phyloP scores from a whole-genome alignment of 2,888 invertebrate species.

The Leptarthrus brevirostris region DNA sequence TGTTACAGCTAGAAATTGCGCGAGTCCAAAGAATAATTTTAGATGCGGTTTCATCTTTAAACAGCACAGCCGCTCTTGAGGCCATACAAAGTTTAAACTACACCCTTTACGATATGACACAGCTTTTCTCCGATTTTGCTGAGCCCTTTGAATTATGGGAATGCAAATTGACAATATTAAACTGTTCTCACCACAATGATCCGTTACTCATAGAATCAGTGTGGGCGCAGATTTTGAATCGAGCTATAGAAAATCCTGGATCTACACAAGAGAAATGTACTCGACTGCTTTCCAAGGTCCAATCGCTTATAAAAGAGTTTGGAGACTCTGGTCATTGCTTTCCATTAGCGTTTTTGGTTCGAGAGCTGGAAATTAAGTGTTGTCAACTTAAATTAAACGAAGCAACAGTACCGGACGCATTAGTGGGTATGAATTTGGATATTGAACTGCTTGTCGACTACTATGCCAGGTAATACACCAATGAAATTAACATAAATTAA shows the following conservation, averaged over 20 bases:
- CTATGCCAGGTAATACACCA: constrained; percentile 74
- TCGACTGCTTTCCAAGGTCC: constrained; percentile 81
- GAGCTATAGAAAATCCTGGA: constrained; percentile 63
- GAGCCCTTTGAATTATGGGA: constrained; percentile 91
- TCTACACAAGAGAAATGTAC: constrained; percentile 72
- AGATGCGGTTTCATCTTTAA: constrained; percentile 71
- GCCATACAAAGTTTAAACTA: constrained; percentile 81
- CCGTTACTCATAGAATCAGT: constrained; percentile 87
- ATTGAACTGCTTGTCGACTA: constrained; percentile 82
- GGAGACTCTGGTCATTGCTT: constrained; percentile 87
- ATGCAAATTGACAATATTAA: constrained; percentile 93
- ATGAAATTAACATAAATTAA: too few relatives aligned
- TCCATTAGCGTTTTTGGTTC: constrained; percentile 86
- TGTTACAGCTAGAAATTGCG: constrained; percentile 85
- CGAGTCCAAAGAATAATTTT: constrained; percentile 81
- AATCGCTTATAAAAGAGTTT: constrained; percentile 81
- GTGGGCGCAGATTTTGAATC: constrained; percentile 83
- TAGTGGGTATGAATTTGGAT: constrained; percentile 81
- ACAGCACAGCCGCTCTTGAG: constrained; percentile 70
- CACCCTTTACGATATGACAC: constrained; percentile 86
- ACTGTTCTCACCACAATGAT: constrained; percentile 94
- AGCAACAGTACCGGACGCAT: constrained; percentile 80
- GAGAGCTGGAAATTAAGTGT: constrained; percentile 81
- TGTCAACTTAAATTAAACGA: constrained; percentile 78
- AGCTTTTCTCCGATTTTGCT: constrained; percentile 92